Evolutionary conservation across 1,140 invertebrate genomes (phyloP).

Genomic region (Drosophila pseudoananassae): DNA sequence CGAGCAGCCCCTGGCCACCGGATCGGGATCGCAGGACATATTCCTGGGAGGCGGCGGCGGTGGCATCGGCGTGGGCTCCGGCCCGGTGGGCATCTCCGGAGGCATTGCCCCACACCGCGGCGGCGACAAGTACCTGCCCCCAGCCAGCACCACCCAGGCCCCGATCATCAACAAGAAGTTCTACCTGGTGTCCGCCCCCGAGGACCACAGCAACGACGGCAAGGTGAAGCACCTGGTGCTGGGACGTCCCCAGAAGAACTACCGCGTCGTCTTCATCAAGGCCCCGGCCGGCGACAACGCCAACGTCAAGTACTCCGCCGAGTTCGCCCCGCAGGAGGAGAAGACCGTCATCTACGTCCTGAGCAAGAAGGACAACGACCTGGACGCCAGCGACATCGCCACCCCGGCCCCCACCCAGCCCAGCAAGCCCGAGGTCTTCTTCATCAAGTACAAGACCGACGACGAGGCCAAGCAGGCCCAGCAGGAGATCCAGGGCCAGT

Average conservation of each 20-base stretch:
- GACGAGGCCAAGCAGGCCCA: conserved; percentile 84
- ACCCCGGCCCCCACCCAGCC: conserved; percentile 90
- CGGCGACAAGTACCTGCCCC: conserved; percentile 78
- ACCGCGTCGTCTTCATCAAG: conserved; percentile 95
- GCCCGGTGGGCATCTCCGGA: neutral
- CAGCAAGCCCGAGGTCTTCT: conserved; percentile 90
- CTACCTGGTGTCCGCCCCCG: conserved; percentile 79
- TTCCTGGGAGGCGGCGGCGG: conserved; percentile 28
- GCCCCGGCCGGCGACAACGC: conserved; percentile 89
- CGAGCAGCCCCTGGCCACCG: conserved; percentile 44
- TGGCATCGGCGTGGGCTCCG: neutral
- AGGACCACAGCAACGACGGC: conserved; percentile 69
- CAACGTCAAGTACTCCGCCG: conserved; percentile 83
- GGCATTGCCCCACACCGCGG: conserved; percentile 57
- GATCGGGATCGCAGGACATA: conserved; percentile 26
- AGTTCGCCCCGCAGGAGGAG: conserved; percentile 87
- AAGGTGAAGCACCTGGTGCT: conserved; percentile 78
- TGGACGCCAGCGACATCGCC: conserved; percentile 88
- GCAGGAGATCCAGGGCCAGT: conserved; percentile 82
- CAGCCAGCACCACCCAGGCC: conserved; percentile 67
- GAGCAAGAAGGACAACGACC: conserved; percentile 89
- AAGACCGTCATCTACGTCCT: conserved; percentile 94
- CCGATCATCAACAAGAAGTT: conserved; percentile 83
- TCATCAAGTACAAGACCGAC: conserved; percentile 90
- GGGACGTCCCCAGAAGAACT: conserved; percentile 90